Conservation (phyloP, 2,888 invertebrate species). For the Eupithecia subumbrata region DNA sequence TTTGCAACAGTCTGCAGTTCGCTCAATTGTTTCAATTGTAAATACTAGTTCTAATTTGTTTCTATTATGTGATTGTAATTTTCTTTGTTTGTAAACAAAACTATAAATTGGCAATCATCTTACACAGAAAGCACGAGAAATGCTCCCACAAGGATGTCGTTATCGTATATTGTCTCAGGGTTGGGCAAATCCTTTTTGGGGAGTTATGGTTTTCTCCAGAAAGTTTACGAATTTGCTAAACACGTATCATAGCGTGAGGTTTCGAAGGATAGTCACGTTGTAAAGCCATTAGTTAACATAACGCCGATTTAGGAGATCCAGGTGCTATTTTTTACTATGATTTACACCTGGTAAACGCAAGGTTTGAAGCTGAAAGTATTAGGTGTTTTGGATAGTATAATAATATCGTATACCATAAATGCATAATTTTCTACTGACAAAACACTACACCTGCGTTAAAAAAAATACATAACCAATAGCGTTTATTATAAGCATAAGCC, state of each 20-base stretch:
- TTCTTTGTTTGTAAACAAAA: background rate
- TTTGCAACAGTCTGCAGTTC: no score
- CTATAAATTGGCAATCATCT: constrained; percentile 16
- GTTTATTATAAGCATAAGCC: no score
- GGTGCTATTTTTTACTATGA: background rate
- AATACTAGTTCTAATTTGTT: no score
- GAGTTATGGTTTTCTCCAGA: constrained; percentile 44
- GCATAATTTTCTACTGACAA: background rate
- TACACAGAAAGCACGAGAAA: constrained; percentile 13
- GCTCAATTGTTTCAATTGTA: no score
- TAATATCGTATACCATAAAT: no score
- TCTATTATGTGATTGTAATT: no score
- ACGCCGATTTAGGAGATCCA: constrained; percentile 20
- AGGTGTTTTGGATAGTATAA: background rate
- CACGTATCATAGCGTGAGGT: constrained; percentile 33
- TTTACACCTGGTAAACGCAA: background rate
- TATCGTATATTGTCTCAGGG: constrained; percentile 45
- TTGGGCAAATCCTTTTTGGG: constrained; percentile 43
- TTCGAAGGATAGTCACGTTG: constrained; percentile 31
- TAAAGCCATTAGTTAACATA: constrained; percentile 21
- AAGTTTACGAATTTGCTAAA: constrained; percentile 43
- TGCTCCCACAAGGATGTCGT: constrained; percentile 35
- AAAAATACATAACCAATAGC: no score
- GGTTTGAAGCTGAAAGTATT: background rate
- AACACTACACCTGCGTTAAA: no score